Evolutionary conservation across 1,140 invertebrate genomes (phyloP), one percentile per base, ranked within the genome.

Genomic region (Drosophila kanapiae): DNA sequence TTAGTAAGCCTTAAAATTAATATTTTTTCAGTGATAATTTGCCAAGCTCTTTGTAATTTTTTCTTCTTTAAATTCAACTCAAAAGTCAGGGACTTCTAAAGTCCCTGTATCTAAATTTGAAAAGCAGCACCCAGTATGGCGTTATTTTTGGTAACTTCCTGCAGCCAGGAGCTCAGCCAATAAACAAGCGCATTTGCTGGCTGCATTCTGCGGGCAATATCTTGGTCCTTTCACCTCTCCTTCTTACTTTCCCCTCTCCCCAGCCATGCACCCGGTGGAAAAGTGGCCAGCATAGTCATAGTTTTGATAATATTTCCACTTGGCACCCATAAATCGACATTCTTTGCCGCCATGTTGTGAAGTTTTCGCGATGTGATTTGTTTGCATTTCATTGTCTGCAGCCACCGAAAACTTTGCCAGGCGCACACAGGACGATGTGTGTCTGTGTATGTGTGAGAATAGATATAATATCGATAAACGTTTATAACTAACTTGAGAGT

Each of bases 391-490:
- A 87, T 87, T 87, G 84, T 87, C 84, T 88, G 71, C 71, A 80
- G 64, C 51, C 57, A 68, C n/a, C 54, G 38, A 40, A 68, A 77
- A 77, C 75, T 77, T 77, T 77, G 74, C 54, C 16, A 60, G 38
- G 53, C 42, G 13, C 23, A 4, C 33, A 69, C 47, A 54, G 8
- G 16, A 42, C 40, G 35, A 29, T 33, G 23, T 16, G 16, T 4
- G 51, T 16, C 18, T 14, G 53, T 31, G 35, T 64, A 62, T 65
- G 80, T 75, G 51, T 16, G 27, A 3, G 40, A 40, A 72, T 72
- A 74, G 70, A 87, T 84, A 87, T 84, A 88, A 88, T 87, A 88
- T 87, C 81, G 84, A 90, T 87, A 87, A 87, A 84, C 84, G 80
- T 88, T 87, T 87, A 84, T 88, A 87, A 88, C 84, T 84, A 87